A percentile compares a stretch with the other conserved stretches of the same genome.
These are phyloP conservation scores for Molorchus minor DNA, from an alignment of 2,888 invertebrate genomes.

Conservation along the genomic window DNA sequence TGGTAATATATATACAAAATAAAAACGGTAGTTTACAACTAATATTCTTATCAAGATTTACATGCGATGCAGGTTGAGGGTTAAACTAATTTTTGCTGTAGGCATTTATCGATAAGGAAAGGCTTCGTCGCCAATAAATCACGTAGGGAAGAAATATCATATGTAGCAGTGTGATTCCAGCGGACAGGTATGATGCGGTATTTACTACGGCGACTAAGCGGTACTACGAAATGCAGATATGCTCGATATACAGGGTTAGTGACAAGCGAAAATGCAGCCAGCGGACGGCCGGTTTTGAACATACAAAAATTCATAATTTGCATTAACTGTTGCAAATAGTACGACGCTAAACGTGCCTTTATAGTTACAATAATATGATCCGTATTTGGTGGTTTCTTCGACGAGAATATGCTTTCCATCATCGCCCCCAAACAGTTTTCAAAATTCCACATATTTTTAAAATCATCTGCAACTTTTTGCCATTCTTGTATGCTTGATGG, in stretches of 20 bases:
- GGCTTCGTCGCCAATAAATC: slow-evolving; percentile 33
- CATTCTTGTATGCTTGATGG: slow-evolving; percentile 29
- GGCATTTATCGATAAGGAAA: slow-evolving; percentile 32
- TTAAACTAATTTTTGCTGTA: slow-evolving; percentile 21
- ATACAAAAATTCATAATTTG: slow-evolving; percentile 45
- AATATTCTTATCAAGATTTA: slow-evolving; percentile 25
- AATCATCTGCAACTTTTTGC: slow-evolving; percentile 31
- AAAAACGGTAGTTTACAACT: slow-evolving; percentile 23
- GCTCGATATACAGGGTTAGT: slow-evolving; percentile 37
- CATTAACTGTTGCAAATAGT: slow-evolving; percentile 42
- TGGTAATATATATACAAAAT: no score
- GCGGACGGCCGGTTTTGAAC: slow-evolving; percentile 44
- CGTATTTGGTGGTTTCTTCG: slow-evolving; percentile 31
- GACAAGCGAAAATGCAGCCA: no score
- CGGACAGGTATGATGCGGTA: slow-evolving; percentile 19
- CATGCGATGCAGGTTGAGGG: no score
- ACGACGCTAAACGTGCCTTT: slow-evolving; percentile 39
- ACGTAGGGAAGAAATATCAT: slow-evolving; percentile 23
- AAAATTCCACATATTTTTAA: slow-evolving; percentile 39
- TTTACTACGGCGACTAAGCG: no score
- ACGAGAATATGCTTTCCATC: slow-evolving; percentile 40
- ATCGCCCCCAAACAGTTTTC: slow-evolving; percentile 36
- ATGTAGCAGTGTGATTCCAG: slow-evolving; percentile 11
- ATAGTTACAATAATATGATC: slow-evolving; percentile 35
- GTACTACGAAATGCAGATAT: slow-evolving; percentile 37